phyloP scores from a whole-genome alignment of 2,113 vertebrate species.

The Phocoena phocoena region DNA sequence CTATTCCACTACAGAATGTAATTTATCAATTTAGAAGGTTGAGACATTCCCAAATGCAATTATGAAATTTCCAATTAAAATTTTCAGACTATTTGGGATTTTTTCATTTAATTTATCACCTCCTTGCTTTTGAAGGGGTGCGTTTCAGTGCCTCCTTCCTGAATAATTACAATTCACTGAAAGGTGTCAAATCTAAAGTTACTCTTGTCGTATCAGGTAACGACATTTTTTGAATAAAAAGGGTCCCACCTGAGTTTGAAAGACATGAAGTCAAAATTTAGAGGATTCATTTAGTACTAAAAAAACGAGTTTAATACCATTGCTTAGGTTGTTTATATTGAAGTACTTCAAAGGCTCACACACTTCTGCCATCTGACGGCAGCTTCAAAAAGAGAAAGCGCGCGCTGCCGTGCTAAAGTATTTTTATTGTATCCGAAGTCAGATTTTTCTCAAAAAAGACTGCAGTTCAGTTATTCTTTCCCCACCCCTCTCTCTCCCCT shows the following conservation, averaged over 20 bases:
- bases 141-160: neutral
- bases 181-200: neutral
- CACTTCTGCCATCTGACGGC: rapidly evolving
- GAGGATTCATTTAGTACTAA: neutral
- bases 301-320: neutral
- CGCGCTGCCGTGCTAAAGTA: rapidly evolving
- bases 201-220: neutral
- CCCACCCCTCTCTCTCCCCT: neutral
- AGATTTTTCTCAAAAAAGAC: neutral
- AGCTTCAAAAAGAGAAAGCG: neutral
- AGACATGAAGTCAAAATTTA: neutral
- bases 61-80: neutral
- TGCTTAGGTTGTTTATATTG: neutral
- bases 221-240: neutral
- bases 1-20: neutral
- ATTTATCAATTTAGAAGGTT: neutral
- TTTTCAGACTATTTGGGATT: neutral
- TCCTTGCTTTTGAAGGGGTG: neutral
- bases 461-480: neutral
- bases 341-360: neutral
- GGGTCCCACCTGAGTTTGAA: neutral
- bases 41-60: neutral
- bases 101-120: neutral
- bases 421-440: neutral
- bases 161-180: neutral